Conservation (phyloP, 2,113 vertebrate genomes). For the Accipiter cooperii region DNA sequence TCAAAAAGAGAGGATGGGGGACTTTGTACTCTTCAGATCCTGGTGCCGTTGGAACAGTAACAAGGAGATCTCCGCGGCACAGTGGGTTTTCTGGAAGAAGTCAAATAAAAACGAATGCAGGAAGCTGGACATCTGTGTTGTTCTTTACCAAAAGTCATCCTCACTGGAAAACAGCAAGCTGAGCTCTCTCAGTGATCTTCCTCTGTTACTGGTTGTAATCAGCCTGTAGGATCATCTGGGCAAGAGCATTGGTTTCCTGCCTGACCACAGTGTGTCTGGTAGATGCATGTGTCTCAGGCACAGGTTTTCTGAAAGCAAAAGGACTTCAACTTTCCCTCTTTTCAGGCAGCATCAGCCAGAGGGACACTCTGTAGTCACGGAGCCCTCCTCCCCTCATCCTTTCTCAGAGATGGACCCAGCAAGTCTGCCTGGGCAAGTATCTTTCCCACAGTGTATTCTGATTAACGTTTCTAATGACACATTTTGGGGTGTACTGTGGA, state of each 20-base stretch:
- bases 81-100: background rate
- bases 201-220: background rate
- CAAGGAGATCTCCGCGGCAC: background rate
- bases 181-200: background rate
- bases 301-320: background rate
- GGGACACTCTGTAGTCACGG: background rate
- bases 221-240: background rate
- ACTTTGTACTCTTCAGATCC: background rate
- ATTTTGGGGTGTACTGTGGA: background rate
- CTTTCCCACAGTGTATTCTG: background rate
- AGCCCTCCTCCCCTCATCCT: background rate
- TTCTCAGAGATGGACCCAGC: background rate
- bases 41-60: background rate
- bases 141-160: background rate
- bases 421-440: background rate
- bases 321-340: background rate
- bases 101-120: background rate
- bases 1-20: background rate
- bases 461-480: background rate
- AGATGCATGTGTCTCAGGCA: background rate
- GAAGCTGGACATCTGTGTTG: background rate
- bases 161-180: background rate
- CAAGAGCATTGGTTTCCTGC: background rate
- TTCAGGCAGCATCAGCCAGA: background rate
- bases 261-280: background rate